These are phyloP conservation scores for Tenthredo mesomela DNA, from an alignment of 2,888 invertebrate species.

Conservation along the genomic window DNA sequence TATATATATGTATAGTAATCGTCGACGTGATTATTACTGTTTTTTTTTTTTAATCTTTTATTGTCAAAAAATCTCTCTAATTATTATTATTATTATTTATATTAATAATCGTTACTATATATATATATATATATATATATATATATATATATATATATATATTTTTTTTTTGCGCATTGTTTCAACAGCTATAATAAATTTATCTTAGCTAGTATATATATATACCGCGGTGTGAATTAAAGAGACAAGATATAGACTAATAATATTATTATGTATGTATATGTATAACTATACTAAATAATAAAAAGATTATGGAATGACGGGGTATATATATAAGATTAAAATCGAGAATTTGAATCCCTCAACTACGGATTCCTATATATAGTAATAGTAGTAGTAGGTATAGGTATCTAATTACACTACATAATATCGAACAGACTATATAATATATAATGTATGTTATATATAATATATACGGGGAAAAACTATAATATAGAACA, in stretches of 20 bases:
- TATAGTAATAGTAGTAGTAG: not conserved
- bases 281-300: not conserved
- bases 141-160: too few species aligned
- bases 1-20: conserved; percentile 12
- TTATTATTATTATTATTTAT: not conserved
- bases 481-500: not conserved
- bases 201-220: not conserved
- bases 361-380: not conserved
- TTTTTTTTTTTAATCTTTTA: not conserved
- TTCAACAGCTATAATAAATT: not conserved
- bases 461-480: not conserved
- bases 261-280: not conserved
- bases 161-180: not conserved
- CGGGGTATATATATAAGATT: not conserved
- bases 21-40: not conserved
- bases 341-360: not conserved
- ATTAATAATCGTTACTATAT: not conserved
- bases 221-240: not conserved
- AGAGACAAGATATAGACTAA: not conserved
- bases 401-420: too few species aligned
- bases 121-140: too few species aligned
- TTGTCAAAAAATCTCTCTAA: conserved; percentile 22
- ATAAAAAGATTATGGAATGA: conserved; percentile 22
- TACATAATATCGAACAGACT: not conserved
- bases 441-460: not conserved